Conservation (phyloP, 2,113 vertebrate species). For the Burhinus bistriatus region DNA sequence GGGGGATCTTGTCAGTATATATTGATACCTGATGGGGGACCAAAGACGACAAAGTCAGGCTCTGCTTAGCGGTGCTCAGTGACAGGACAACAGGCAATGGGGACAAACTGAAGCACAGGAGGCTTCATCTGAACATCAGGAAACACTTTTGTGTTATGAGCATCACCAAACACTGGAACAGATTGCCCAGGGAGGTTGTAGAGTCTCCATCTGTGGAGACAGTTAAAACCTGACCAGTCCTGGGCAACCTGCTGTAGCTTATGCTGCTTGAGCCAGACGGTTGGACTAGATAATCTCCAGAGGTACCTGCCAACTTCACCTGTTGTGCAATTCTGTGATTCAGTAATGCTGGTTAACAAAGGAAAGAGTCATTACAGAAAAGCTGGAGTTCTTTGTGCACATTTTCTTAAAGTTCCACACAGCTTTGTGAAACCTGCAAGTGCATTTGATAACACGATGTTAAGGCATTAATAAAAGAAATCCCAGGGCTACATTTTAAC, state of each 20-base stretch:
- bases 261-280: rapidly evolving
- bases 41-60: background rate
- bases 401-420: background rate
- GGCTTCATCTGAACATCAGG: background rate
- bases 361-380: background rate
- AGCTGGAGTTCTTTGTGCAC: background rate
- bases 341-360: background rate
- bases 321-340: background rate
- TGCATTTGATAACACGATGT: background rate
- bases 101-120: background rate
- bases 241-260: background rate
- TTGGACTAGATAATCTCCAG: background rate
- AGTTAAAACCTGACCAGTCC: background rate
- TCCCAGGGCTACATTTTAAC: background rate
- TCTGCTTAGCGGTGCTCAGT: background rate
- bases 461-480: background rate
- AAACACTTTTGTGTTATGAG: background rate
- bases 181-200: background rate
- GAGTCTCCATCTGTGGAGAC: background rate
- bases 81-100: background rate
- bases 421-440: background rate
- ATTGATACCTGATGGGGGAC: too few species aligned
- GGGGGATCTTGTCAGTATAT: background rate
- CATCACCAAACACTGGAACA: background rate
- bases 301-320: background rate